phyloP scores from a whole-genome alignment of 2,113 vertebrate genomes.

The Tretioscincus oriximinensis region DNA sequence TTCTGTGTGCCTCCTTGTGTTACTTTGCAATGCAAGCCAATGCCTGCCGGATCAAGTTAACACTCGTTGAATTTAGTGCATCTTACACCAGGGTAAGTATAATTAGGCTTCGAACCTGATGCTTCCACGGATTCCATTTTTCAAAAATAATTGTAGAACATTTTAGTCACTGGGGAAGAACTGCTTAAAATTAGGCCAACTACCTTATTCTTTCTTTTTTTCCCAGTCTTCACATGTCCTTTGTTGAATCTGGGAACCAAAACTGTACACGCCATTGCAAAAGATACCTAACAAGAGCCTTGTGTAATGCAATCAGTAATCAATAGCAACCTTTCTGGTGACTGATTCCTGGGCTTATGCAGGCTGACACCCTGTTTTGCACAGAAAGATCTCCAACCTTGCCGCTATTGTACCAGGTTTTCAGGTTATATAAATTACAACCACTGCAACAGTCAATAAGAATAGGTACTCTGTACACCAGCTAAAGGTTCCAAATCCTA shows the following conservation, averaged over 20 bases:
- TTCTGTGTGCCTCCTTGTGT: conserved; percentile 3
- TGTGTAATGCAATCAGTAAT: not conserved
- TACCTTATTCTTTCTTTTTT: not conserved
- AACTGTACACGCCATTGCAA: conserved; percentile 10
- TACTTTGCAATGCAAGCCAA: not conserved
- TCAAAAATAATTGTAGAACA: not conserved
- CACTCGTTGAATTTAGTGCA: not conserved
- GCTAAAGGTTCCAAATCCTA: not conserved
- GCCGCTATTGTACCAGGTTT: conserved; percentile 12
- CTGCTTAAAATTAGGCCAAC: conserved; percentile 5
- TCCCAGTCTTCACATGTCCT: conserved; percentile 18
- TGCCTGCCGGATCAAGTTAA: not conserved
- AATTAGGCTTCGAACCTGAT: not conserved
- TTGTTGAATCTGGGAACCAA: conserved; percentile 9
- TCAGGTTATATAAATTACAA: conserved; percentile 14
- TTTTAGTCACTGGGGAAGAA: not conserved
- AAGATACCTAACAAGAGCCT: conserved; percentile 11
- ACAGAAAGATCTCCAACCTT: conserved; percentile 2
- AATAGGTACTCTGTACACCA: not conserved
- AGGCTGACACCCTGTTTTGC: conserved; percentile 17
- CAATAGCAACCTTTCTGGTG: conserved; percentile 1
- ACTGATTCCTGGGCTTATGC: conserved; percentile 16
- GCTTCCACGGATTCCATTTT: not conserved
- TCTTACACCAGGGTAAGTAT: not conserved
- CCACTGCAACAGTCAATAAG: not conserved